Evolutionary conservation across 2,888 invertebrate genomes (phyloP), one percentile per base, ranked within the genome.

Genomic region (Melieria crassipennis): DNA sequence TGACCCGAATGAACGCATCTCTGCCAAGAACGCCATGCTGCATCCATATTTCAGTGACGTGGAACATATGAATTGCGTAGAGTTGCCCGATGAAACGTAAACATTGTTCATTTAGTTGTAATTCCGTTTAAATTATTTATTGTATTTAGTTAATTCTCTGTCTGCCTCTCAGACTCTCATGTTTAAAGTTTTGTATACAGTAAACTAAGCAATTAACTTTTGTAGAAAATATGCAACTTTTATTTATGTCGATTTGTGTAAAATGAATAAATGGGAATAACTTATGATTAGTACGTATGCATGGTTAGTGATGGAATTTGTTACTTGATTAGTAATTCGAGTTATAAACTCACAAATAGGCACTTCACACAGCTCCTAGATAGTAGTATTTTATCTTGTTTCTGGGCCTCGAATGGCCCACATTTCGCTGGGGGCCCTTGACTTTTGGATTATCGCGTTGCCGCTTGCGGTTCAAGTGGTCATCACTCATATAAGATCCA

Each of bases 1-100:
- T 87, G 93, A 97, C 88, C 98, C 98, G 50, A 90, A 91, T 78
- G 87, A 90, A 79, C 91, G 98, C 77, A 91, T 96, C 81, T 91
- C 95, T 16, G 96, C 97, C 46, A 92, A 92, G 84, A 91, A 91
- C 75, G 93, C 95, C 7, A 88, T 95, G 76, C 87, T 85, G 46
- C 94, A 95, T 87, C 87, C 91, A 4, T 97, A 94, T 88, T 93
- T 98, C 84, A 88, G 90, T 70, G 91, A 91, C 85, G 91, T 94
- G 65, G 91, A 92, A 84, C 87, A 81, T 65, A 75, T 84, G n/a
- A 69, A 76, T 1, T 70, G 78, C 63, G 85, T 85, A 7, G 84
- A 78, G 3, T 73, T 85, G 7, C 85, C 84, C 7, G 10, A 9
- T n/a, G 69, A 71, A 56, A 69, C 46, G 4, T 62, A 11, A 52